These are phyloP conservation scores for Mylabris sibirica DNA, from an alignment of 2,888 invertebrate species.

Conservation along the genomic window DNA sequence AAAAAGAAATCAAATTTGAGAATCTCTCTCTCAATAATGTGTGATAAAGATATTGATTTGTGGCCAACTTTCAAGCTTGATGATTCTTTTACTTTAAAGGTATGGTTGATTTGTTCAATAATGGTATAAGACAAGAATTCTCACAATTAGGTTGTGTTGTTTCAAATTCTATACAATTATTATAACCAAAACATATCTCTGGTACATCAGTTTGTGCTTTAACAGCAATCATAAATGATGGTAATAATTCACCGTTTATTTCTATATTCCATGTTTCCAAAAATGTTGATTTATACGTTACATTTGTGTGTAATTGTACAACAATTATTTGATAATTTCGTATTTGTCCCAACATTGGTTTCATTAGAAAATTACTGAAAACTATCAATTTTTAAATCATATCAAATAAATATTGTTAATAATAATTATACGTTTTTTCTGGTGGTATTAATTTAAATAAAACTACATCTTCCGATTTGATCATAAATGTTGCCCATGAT, in stretches of 20 bases:
- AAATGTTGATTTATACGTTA: constrained; percentile 49
- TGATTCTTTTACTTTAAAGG: constrained; percentile 18
- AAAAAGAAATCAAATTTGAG: too few species aligned
- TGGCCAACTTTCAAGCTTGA: background rate
- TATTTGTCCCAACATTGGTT: constrained; percentile 61
- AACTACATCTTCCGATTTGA: constrained; percentile 59
- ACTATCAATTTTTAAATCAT: constrained; percentile 14
- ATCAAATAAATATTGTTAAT: background rate
- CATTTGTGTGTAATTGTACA: constrained; percentile 55
- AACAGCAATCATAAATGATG: constrained; percentile 55
- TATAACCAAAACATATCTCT: constrained; percentile 49
- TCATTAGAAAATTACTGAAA: constrained; percentile 57
- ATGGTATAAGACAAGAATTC: constrained; percentile 46
- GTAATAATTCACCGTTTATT: constrained; percentile 57
- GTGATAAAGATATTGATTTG: background rate
- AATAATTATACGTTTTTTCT: constrained; percentile 50
- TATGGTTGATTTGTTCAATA: constrained; percentile 56
- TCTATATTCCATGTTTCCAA: constrained; percentile 61
- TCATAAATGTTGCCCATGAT: constrained; percentile 54
- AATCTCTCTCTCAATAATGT: too few species aligned
- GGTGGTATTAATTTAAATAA: constrained; percentile 61
- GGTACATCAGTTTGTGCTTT: constrained; percentile 59
- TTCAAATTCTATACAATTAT: constrained; percentile 55
- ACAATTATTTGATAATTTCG: constrained; percentile 56
- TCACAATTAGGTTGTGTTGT: constrained; percentile 57